Evolutionary conservation across 2,113 vertebrate genomes (phyloP), one percentile per base, ranked within the genome.

Genomic region (Gallinago paraguaiae): DNA sequence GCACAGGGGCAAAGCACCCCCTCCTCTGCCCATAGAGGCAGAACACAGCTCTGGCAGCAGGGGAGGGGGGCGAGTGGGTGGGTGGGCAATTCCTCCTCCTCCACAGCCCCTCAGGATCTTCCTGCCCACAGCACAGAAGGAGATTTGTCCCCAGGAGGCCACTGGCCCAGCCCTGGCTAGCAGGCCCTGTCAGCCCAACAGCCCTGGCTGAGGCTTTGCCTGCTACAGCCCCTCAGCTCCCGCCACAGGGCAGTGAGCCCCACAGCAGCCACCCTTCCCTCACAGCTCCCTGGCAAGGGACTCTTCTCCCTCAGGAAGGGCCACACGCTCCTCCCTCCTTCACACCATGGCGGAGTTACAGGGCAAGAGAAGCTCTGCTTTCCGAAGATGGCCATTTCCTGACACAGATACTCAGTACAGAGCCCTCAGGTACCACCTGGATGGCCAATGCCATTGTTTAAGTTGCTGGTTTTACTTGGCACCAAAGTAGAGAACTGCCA

Each of bases 261-360:
- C 39, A 5, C 20, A 30, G 45, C 63, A 25, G 1, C 24, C 45
- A 2, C 16, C 45, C 33, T 46, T 31, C 50, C 54, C 68, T 75
- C 72, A 23, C 25, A 37, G 90, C 50, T 19, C 17, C 16, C 28
- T 4, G 5, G 39, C 54, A 3, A 37, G 23, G 3, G 19, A 2
- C 20, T 8, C 18, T n/a, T 48, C 23, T 43, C 9, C 45, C 33
- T 71, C 64, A 41, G 48, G 46, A 61, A 23, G 30, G 13, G 18
- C 13, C 61, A 27, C 4, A 0, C 2, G 0, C 23, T 30, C 35
- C n/a, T 28, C 68, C 30, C 25, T n/a, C 39, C 67, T 31, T 37
- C 61, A 15, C n/a, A 9, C 7, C 17, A 1, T 3, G 1, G 22
- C 0, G 4, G 8, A 54, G 13, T 9, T 4, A 18, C 8, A 4